Evolutionary conservation across 2,113 vertebrate genomes (phyloP).

Genomic region (Pipra filicauda): DNA sequence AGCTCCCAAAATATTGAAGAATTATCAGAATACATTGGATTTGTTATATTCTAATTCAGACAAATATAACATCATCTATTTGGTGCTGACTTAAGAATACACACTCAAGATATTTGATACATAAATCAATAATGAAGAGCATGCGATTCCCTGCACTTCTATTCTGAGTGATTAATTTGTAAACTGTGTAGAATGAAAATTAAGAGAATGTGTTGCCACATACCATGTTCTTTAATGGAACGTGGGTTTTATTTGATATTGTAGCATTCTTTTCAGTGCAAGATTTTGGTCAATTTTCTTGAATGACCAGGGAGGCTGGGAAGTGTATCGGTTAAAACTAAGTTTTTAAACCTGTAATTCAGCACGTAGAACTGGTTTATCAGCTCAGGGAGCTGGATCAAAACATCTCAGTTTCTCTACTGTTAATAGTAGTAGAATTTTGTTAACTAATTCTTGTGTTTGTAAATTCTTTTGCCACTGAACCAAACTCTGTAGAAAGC

Average conservation of each 20-base stretch:
- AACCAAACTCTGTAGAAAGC: background rate
- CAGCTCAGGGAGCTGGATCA: background rate
- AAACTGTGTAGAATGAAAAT: background rate
- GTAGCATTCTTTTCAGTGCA: background rate
- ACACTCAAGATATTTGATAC: slow-evolving; percentile 15
- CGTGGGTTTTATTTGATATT: background rate
- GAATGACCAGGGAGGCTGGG: background rate
- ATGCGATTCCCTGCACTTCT: background rate
- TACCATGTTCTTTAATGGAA: background rate
- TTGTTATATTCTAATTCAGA: slow-evolving; percentile 30
- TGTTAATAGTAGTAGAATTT: background rate
- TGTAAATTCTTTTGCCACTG: background rate
- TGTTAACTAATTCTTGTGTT: background rate
- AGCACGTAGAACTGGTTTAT: background rate
- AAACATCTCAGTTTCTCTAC: background rate
- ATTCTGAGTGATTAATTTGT: background rate
- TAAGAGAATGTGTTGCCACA: background rate
- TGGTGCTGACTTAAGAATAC: slow-evolving; percentile 28
- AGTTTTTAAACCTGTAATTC: background rate
- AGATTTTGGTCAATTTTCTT: background rate
- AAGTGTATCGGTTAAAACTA: background rate
- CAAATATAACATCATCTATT: background rate
- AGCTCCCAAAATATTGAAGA: background rate
- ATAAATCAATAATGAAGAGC: slow-evolving; percentile 41
- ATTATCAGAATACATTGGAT: background rate